A percentile compares a stretch with the other conserved stretches of the same genome.
These are phyloP conservation scores for Dryobates pubescens DNA, from an alignment of 2,797 vertebrate species.

Conservation along the genomic window DNA sequence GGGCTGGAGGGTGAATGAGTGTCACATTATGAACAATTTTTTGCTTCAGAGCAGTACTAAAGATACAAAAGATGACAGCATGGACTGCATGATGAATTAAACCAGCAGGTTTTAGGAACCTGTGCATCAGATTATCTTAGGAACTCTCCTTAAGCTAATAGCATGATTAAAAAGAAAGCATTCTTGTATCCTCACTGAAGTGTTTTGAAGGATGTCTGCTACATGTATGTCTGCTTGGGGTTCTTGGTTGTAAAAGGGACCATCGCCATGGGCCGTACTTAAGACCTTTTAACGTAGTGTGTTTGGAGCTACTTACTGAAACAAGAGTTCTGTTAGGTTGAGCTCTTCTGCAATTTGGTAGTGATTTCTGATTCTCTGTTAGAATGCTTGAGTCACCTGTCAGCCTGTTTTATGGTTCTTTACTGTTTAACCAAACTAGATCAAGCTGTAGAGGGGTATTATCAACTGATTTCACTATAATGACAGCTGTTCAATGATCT, in stretches of 20 bases:
- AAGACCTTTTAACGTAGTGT: not conserved
- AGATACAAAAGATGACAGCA: not conserved
- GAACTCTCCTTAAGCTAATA: no score
- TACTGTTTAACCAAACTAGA: not conserved
- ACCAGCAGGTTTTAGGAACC: not conserved
- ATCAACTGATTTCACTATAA: not conserved
- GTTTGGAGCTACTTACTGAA: not conserved
- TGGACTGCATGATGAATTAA: not conserved
- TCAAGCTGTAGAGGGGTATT: not conserved
- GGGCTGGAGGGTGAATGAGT: not conserved
- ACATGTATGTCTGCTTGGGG: not conserved
- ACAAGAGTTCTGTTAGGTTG: not conserved
- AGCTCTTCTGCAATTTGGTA: not conserved
- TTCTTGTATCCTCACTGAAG: not conserved
- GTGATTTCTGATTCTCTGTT: not conserved
- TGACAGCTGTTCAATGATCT: not conserved
- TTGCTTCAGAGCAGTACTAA: not conserved
- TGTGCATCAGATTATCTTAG: not conserved
- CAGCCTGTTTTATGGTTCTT: not conserved
- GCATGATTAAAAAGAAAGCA: no score
- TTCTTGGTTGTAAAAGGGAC: not conserved
- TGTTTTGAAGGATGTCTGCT: not conserved
- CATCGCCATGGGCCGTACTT: accelerated
- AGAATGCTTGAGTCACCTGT: not conserved
- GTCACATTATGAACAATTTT: not conserved